Percentiles rank a stretch among this genome's conserved stretches.
Evolutionary conservation across 2,797 vertebrate genomes (phyloP).

Genomic region (Steatocranus sp.): DNA sequence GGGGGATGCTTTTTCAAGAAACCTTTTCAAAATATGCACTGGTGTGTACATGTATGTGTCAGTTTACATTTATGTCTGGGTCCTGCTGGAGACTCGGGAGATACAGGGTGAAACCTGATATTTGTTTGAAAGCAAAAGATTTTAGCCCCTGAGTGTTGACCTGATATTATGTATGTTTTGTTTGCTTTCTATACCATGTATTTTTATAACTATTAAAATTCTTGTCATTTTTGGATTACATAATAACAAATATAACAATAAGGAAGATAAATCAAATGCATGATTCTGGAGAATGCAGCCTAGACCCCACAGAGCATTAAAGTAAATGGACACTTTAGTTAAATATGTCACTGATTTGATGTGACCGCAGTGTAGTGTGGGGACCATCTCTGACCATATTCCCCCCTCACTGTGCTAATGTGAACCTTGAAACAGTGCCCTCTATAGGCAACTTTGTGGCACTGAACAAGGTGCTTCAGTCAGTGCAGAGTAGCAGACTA

Average conservation of each 20-base stretch:
- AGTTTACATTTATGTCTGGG: constrained; percentile 55
- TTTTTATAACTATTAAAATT: neutral
- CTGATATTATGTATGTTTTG: neutral
- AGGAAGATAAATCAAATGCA: neutral
- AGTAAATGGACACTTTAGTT: constrained; percentile 7
- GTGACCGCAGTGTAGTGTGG: neutral
- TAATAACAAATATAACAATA: neutral
- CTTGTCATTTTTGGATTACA: neutral
- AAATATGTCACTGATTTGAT: neutral
- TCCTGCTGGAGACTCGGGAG: constrained; percentile 29
- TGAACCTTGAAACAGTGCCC: constrained; percentile 60
- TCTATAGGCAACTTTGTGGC: constrained; percentile 36
- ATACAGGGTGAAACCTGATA: constrained; percentile 46
- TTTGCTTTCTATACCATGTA: neutral
- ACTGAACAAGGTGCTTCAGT: neutral
- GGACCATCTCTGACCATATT: neutral
- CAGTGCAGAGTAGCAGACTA: neutral
- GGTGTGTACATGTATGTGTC: constrained; percentile 63
- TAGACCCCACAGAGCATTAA: neutral
- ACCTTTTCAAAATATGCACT: constrained; percentile 57
- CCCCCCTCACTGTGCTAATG: neutral
- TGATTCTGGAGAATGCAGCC: neutral
- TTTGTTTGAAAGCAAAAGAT: constrained; percentile 20
- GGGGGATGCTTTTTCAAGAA: constrained; percentile 22
- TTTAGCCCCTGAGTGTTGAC: neutral